Percentiles rank a stretch among this genome's conserved stretches.
phyloP scores from a whole-genome alignment of 92 coral and sea anemone genomes.

The Palythoa grandis region DNA sequence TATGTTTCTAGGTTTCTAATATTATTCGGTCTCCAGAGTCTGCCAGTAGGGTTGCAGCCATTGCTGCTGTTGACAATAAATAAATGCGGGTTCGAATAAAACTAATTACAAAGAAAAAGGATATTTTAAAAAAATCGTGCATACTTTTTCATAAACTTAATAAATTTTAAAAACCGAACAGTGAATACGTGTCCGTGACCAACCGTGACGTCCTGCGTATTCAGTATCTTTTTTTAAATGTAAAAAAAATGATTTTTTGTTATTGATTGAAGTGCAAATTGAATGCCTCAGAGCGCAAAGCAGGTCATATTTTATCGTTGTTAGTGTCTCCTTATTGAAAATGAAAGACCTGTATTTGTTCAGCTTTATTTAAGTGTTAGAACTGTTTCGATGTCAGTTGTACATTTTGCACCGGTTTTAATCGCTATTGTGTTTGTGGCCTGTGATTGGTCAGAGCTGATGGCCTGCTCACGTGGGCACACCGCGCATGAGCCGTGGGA shows the following conservation, averaged over 20 bases:
- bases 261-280: not conserved
- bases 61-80: too few relatives aligned
- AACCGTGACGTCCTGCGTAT: not conserved
- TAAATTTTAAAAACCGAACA: too few relatives aligned
- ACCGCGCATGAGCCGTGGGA: conserved; percentile 32
- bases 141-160: too few relatives aligned
- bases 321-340: conserved; percentile 25
- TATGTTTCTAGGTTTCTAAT: too few relatives aligned
- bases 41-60: too few relatives aligned
- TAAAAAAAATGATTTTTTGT: not conserved
- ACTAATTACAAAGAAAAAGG: too few relatives aligned
- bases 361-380: conserved; percentile 22
- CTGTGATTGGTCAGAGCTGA: conserved; percentile 27
- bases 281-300: not conserved
- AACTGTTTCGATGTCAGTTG: conserved; percentile 20
- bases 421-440: conserved; percentile 25
- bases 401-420: conserved; percentile 44
- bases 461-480: conserved; percentile 36
- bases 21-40: too few relatives aligned
- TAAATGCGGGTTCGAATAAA: too few relatives aligned
- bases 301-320: conserved; percentile 35
- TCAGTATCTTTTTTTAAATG: not conserved
- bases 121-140: too few relatives aligned
- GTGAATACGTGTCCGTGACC: too few relatives aligned
- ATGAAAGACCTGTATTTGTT: conserved; percentile 22